Evolutionary conservation across 2,888 invertebrate species (phyloP), one percentile per base, ranked within the genome.

Genomic region (Fragum sueziense): DNA sequence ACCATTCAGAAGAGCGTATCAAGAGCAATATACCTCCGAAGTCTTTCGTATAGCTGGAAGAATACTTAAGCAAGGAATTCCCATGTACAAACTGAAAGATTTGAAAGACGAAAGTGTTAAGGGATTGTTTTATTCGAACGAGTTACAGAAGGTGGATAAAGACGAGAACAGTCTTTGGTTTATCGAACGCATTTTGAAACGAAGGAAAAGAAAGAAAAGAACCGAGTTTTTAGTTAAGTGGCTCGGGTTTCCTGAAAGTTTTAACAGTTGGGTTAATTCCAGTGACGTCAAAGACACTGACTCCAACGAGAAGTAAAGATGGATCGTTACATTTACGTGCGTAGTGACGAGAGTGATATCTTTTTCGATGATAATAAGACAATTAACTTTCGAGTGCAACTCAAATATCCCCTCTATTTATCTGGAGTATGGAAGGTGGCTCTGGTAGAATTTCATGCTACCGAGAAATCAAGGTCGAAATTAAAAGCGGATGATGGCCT

Each of bases 191-290:
- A 69, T 78, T 31, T 27, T 75, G 51, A 75, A 78, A 62, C 70
- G 34, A 41, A 67, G 70, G 29, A 74, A 51, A 79, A 61, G 76
- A 76, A 76, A 80, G 41, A 76, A 75, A n/a, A 78, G 74, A 59
- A 31, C 57, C 1, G 69, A 78, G 52, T 78, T 75, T 70, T 70
- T 68, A 20, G 78, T 80, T 3, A 71, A 77, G 76, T 80, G 77
- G 71, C 72, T 77, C 29, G 79, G 76, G 1, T 79, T 76, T 51
- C 79, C 74, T 17, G 70, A 78, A 34, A 47, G 61, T 34, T 80
- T 80, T 77, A 77, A 80, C 54, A 77, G 77, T 69, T 80, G 77
- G 77, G 47, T 80, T 41, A 74, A 80, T 78, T 75, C 78, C 0
- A 34, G 41, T 31, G 76, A 77, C 54, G 57, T 77, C 34, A 71